phyloP scores from a whole-genome alignment of 1,140 invertebrate genomes.

The Orussus abietinus region DNA sequence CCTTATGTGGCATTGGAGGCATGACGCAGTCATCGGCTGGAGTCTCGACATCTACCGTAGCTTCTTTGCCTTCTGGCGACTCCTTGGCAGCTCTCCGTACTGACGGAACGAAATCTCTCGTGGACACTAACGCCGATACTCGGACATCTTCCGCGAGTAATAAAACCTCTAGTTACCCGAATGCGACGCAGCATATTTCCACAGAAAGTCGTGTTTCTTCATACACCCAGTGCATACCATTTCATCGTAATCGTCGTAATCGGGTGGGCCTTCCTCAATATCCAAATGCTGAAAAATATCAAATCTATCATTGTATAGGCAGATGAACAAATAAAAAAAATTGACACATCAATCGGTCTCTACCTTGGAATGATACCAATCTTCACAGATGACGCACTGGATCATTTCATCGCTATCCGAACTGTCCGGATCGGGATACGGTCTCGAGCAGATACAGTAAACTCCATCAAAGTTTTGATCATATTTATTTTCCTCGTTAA shows the following conservation, averaged over 20 bases:
- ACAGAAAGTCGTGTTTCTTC: slow-evolving; percentile 69
- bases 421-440: slow-evolving; percentile 90
- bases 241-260: slow-evolving; percentile 67
- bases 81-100: too few species aligned
- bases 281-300: slow-evolving; percentile 63
- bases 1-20: slow-evolving; percentile 35
- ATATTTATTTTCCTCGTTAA: slow-evolving; percentile 78
- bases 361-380: slow-evolving; percentile 89
- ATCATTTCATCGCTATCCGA: slow-evolving; percentile 87
- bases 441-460: slow-evolving; percentile 91
- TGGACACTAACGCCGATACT: too few species aligned
- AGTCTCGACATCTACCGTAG: slow-evolving; percentile 27
- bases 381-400: slow-evolving; percentile 95
- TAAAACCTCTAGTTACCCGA: slow-evolving; percentile 34
- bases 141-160: slow-evolving; percentile 31
- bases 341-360: slow-evolving; percentile 9
- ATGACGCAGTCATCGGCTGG: slow-evolving; percentile 30
- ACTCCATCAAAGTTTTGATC: slow-evolving; percentile 93
- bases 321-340: slow-evolving; percentile 10
- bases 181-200: slow-evolving; percentile 60
- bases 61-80: slow-evolving; percentile 23
- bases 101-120: too few species aligned
- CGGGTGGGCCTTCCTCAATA: slow-evolving; percentile 54
- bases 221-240: slow-evolving; percentile 77
- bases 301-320: not conserved